Evolutionary conservation across 2,797 vertebrate genomes (phyloP), one percentile per base, ranked within the genome.

Genomic region (Artibeus lituratus): DNA sequence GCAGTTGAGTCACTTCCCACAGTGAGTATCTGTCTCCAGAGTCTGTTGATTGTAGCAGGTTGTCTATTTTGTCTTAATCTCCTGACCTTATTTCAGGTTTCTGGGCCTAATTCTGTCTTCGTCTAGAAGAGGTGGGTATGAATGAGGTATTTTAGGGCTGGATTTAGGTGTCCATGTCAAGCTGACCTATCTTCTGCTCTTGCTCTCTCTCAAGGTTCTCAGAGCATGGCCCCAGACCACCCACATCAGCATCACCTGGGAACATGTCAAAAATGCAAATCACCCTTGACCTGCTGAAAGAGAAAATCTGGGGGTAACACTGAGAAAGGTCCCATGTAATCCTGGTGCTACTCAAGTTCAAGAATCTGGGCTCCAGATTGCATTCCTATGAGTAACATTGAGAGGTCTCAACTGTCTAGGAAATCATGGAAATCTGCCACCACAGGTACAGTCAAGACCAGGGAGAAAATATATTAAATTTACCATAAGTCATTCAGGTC

Each of bases 81-180:
- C 65, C 8, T 4, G 12, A 82, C 35, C 22, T 42, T 57, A 35
- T 32, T 55, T 55, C 22, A 49, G 44, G 51, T 19, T 76, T 74
- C 42, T 37, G 59, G 42, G n/a, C 44, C 44, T 18, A 67, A 82
- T 67, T 84, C 84, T 86, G 18, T 26, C 49, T 22, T 59, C 8
- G 21, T 12, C 21, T 32, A 12, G 19, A 55, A 22, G 4, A n/a
- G 18, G 0, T 2, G 7, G 37, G 39, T 19, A 0, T 44, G 35
- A 39, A 4, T 7, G 18, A 42, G 24, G 37, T 26, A 39, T 53
- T 55, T 42, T 10, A 65, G 22, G 8, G n/a, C 15, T 26, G 1
- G 22, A 24, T 44, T 44, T 44, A 44, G 44, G n/a, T 35, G 2
- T 49, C 15, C 0, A 0, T 35, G 29, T 78, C 55, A 72, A n/a